Conservation (phyloP, 2,888 invertebrate species). For the Zhuqinia jingwanae region DNA sequence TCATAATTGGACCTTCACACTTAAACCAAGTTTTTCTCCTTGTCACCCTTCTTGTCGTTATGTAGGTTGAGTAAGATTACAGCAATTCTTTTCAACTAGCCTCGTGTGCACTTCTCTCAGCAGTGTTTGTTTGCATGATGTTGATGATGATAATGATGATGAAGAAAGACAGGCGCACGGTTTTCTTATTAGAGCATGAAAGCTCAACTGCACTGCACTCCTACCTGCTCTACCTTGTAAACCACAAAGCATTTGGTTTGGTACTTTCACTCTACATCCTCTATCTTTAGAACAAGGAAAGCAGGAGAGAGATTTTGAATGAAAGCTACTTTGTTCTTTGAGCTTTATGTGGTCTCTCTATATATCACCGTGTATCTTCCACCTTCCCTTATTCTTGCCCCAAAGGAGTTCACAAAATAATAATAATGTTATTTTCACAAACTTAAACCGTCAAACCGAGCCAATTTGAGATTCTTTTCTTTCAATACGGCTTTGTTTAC, state of each 20-base stretch:
- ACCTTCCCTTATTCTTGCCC: neutral
- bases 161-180: neutral
- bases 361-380: neutral
- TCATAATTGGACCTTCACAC: constrained; percentile 14
- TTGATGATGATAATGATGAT: neutral
- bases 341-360: neutral
- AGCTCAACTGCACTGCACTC: neutral
- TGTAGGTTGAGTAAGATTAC: neutral
- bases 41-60: neutral
- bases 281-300: neutral
- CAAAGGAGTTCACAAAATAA: constrained; percentile 24
- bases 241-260: constrained; percentile 29
- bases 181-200: neutral
- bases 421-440: constrained; percentile 6
- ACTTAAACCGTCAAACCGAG: neutral
- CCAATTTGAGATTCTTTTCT: constrained; percentile 30
- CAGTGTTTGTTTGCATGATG: neutral
- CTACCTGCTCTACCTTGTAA: neutral
- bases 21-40: neutral
- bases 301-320: neutral
- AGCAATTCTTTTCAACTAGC: neutral
- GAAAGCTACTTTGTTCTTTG: constrained; percentile 32
- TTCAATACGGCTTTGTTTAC: neutral
- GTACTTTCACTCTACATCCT: too few species aligned
- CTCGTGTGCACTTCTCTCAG: neutral